phyloP scores from a whole-genome alignment of 1,140 invertebrate species.

The Bicyclus anynana region DNA sequence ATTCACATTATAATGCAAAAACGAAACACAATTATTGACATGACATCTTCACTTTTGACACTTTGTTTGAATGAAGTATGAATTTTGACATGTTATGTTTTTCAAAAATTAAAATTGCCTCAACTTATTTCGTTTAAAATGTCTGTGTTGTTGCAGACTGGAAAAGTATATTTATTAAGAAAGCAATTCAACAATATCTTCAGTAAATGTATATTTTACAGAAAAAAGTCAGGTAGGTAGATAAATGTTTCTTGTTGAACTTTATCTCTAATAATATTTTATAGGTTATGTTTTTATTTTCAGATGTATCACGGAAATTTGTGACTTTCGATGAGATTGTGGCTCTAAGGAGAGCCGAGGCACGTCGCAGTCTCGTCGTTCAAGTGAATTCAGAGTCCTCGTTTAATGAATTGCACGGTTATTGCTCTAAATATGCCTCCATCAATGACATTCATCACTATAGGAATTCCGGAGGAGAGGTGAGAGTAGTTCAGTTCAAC shows the following conservation, averaged over 20 bases:
- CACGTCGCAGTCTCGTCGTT: slow-evolving; percentile 79
- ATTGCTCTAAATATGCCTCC: slow-evolving; percentile 80
- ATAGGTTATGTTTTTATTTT: slow-evolving; percentile 66
- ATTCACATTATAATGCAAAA: no score
- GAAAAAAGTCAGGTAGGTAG: slow-evolving; percentile 53
- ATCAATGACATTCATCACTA: slow-evolving; percentile 82
- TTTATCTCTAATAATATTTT: slow-evolving; percentile 31
- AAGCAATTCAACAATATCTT: slow-evolving; percentile 44
- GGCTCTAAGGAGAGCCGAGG: slow-evolving; percentile 75
- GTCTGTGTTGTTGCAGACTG: slow-evolving; percentile 63
- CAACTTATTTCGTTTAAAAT: slow-evolving; percentile 37
- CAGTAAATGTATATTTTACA: slow-evolving; percentile 45
- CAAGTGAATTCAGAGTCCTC: slow-evolving; percentile 82
- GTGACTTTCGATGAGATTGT: slow-evolving; percentile 64
- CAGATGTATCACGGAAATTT: slow-evolving; percentile 59
- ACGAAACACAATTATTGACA: no score
- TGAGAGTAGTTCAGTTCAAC: no score
- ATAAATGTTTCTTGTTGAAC: background rate
- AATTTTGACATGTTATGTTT: slow-evolving; percentile 15
- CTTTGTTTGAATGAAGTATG: no score
- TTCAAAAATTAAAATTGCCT: background rate
- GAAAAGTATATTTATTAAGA: slow-evolving; percentile 46
- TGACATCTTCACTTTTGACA: slow-evolving; percentile 3
- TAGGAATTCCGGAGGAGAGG: slow-evolving; percentile 61
- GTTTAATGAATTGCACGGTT: slow-evolving; percentile 79